Evolutionary conservation across 2,797 vertebrate genomes (phyloP), one percentile per base, ranked within the genome.

Genomic region (Mus caroli): DNA sequence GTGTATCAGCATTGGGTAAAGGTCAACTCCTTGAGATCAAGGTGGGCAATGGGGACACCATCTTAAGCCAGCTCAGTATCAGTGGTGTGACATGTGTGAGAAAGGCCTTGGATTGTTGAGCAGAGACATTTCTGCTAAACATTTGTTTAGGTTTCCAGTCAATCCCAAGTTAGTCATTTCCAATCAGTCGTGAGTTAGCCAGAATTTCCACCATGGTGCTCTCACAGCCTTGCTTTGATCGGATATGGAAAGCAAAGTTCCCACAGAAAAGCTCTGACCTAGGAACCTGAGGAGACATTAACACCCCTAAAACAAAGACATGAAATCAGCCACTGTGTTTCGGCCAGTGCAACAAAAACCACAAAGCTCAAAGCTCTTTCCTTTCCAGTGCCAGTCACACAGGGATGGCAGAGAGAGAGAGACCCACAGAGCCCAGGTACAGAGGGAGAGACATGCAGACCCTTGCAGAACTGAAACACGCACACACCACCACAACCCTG

Each of bases 401-500:
- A 58, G 24, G 62, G 64, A 76, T 4, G 64, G 54, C 54, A 0
- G 14, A 5, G 58, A 0, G 14, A 5, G 58, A 78, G 17, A 2
- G 24, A 92, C 82, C 3, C 3, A 0, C 54, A 92, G 31, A 90
- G 34, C 43, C 11, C 3, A 58, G 76, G 28, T 37, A 62, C 17
- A 37, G 80, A 31, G 80, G 69, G 69, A 97, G 40, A 96, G 46
- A 31, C 12, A 28, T 3, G 37, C 7, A 37, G 69, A 37, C 9
- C 64, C 13, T 12, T 6, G 46, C 43, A 40, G 73, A 73, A 40
- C 3, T 11, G 40, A 77, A 69, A 91, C 20, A 90, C 92, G 58
- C 20, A 87, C 93, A 58, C 91, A 78, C 19, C 82, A 78, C 95
- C 92, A 82, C 80, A 94, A 69, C 92, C 93, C 17, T 40, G 60